phyloP scores from a whole-genome alignment of 2,113 vertebrate species.

The Polypterus bichir region DNA sequence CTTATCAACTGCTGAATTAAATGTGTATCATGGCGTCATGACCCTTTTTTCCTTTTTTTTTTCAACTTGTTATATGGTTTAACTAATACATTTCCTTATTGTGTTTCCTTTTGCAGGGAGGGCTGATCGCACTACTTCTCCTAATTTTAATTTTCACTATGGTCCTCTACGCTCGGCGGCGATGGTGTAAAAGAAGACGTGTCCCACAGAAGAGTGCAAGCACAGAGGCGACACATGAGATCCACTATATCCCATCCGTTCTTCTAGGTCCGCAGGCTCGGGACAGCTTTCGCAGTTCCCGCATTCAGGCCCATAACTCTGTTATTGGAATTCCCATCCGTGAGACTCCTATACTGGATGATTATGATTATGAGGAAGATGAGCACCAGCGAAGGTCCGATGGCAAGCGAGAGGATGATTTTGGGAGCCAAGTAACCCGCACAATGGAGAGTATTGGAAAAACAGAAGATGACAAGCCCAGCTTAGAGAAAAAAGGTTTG shows the following conservation, averaged over 20 bases:
- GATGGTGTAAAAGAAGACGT: constrained; percentile 82
- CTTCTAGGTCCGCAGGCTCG: constrained; percentile 82
- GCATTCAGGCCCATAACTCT: constrained; percentile 73
- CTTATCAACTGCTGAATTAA: too few species aligned
- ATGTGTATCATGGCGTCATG: too few species aligned
- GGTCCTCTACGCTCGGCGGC: constrained; percentile 80
- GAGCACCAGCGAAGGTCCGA: constrained; percentile 58
- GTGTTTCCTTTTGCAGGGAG: constrained; percentile 54
- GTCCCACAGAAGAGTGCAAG: constrained; percentile 93
- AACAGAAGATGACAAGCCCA: constrained; percentile 54
- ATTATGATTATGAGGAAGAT: constrained; percentile 82
- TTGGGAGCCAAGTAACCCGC: constrained; percentile 53
- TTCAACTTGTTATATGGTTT: too few species aligned
- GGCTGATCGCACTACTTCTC: constrained; percentile 81
- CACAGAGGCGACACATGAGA: constrained; percentile 92
- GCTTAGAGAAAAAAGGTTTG: constrained; percentile 80
- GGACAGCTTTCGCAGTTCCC: constrained; percentile 68
- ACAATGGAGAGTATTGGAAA: constrained; percentile 61
- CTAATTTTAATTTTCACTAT: constrained; percentile 86
- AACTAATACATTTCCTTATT: neutral
- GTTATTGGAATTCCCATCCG: constrained; percentile 91
- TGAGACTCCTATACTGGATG: constrained; percentile 90
- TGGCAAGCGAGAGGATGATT: constrained; percentile 58
- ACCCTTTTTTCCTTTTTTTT: too few species aligned
- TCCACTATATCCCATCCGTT: constrained; percentile 94